Base-by-base conservation (phyloP, 2,113 vertebrate genomes). In the Tympanuchus pallidicinctus region DNA sequence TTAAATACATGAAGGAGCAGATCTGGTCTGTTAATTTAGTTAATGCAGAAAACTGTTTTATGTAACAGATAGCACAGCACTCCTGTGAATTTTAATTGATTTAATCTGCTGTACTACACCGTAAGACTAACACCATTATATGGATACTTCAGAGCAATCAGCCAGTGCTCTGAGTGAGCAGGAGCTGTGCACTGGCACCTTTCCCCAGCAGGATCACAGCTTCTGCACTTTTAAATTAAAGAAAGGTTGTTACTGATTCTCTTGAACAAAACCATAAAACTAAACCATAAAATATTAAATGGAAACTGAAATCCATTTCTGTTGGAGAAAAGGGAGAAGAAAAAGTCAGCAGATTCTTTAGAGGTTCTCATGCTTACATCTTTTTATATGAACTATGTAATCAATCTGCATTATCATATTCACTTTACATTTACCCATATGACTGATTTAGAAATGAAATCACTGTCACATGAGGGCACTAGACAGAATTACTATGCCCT, bases 41-140 rank as follows among this genome's bases (percentile, higher is more conserved):
- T 92, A 77, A 70, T 63, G 76, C 38, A 45, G 77, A 89, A 88
- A 93, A 70, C 40, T 91, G 48, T 24, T n/a, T 43, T 81, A 30
- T 78, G 54, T 74, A 92, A 86, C n/a, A 82, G 63, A 54, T 16
- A 54, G 52, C 52, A 79, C 27, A 95, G 42, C 64, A 86, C 34
- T 85, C 57, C 50, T 63, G 61, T 87, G 82, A 95, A 89, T 95
- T 92, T 96, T 96, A 96, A 95, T 92, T 94, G 34, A 75, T 93
- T 88, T 90, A 72, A 52, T 90, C 45, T 85, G 60, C 60, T 92
- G 40, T 86, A 70, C 48, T 30, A 17, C 86, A 79, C 38, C 67
- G 83, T 77, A 89, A 92, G 71, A 90, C 45, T 73, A 92, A 88
- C 43, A 92, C 48, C 40, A 42, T 79, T 89, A 82, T 66, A 78